phyloP scores from a whole-genome alignment of 2,888 invertebrate species.

The Hemicrepidius hirtus region DNA sequence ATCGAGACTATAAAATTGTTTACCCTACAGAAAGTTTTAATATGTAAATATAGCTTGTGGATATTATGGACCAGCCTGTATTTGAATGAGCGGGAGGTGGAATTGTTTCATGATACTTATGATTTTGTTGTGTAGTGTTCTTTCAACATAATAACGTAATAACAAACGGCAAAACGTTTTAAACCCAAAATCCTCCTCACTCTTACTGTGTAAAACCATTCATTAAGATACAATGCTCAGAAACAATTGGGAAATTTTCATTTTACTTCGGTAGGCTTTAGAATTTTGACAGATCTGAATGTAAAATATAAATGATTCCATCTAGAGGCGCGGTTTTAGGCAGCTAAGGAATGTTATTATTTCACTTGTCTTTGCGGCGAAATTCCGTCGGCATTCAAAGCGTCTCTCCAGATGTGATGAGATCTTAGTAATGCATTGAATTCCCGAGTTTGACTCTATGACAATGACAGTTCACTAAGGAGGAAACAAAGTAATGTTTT shows the following conservation, averaged over 20 bases:
- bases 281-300: constrained; percentile 52
- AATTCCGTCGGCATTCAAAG: constrained; percentile 55
- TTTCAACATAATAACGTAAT: no score
- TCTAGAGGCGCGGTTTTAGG: constrained; percentile 55
- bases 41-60: no score
- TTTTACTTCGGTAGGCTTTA: constrained; percentile 45
- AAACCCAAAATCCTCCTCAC: constrained; percentile 19
- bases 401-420: constrained; percentile 53
- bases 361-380: constrained; percentile 59
- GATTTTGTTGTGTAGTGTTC: neutral
- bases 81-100: no score
- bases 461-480: constrained; percentile 57
- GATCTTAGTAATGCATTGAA: constrained; percentile 57
- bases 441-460: constrained; percentile 55
- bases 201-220: constrained; percentile 41
- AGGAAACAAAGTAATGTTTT: constrained; percentile 54
- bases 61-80: no score
- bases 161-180: constrained; percentile 21
- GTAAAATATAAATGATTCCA: constrained; percentile 60
- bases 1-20: no score
- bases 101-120: no score
- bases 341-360: constrained; percentile 60
- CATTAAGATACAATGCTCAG: constrained; percentile 43
- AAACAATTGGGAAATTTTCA: constrained; percentile 47
- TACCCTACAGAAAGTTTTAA: no score